Conservation (phyloP, 2,888 invertebrate species). For the Amphipoea oculea region DNA sequence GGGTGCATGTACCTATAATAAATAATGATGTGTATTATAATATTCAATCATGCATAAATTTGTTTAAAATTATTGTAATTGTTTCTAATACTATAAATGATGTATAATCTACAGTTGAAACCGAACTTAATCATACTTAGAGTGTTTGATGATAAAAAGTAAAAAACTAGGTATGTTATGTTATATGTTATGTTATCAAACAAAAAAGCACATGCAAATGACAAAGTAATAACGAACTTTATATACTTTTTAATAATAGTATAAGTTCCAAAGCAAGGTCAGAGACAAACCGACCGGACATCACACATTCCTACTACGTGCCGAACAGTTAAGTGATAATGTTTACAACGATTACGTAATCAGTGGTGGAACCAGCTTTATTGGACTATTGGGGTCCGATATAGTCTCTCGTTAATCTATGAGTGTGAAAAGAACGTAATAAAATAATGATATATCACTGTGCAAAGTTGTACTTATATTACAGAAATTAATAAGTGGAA, state of each 20-base stretch:
- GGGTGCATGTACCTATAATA: background rate
- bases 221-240: conserved; percentile 35
- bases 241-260: conserved; percentile 26
- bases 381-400: conserved; percentile 48
- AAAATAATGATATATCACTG: conserved; percentile 6
- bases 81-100: conserved; percentile 12
- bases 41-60: conserved; percentile 41
- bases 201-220: conserved; percentile 24
- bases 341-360: conserved; percentile 73
- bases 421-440: conserved; percentile 15
- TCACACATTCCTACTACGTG: conserved; percentile 64
- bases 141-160: background rate
- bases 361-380: conserved; percentile 68
- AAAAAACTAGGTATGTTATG: background rate
- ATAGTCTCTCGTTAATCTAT: conserved; percentile 1
- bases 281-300: conserved; percentile 64
- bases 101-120: background rate
- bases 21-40: conserved; percentile 23
- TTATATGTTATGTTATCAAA: conserved; percentile 16
- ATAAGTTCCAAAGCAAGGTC: conserved; percentile 56
- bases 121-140: background rate
- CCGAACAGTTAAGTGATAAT: conserved; percentile 72
- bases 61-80: conserved; percentile 6
- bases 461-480: background rate
- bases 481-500: background rate